Conservation (phyloP, 2,888 invertebrate species). For the Mesorhabditis belari region DNA sequence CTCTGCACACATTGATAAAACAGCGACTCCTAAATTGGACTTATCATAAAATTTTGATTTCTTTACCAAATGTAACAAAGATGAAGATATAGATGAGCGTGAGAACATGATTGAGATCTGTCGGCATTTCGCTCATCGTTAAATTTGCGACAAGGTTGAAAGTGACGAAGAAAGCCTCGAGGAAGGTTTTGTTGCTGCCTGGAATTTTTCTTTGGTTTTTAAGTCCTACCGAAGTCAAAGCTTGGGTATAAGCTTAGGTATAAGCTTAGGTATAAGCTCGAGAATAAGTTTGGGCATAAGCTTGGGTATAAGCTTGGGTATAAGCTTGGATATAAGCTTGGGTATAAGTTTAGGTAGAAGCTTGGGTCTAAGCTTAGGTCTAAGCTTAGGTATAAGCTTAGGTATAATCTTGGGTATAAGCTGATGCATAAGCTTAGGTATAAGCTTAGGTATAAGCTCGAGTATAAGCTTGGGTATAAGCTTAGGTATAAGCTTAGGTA, state of each 20-base stretch:
- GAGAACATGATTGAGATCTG: constrained; percentile 39
- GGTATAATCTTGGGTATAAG: neutral
- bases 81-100: constrained; percentile 51
- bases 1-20: constrained; percentile 53
- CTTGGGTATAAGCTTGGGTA: no score
- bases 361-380: no score
- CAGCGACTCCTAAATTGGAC: constrained; percentile 40
- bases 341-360: no score
- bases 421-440: neutral
- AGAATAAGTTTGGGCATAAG: no score
- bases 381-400: neutral
- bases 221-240: neutral
- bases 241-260: no score
- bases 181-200: constrained; percentile 45
- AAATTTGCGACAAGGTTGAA: constrained; percentile 53
- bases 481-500: no score
- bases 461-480: no score
- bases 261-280: no score
- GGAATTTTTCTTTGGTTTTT: constrained; percentile 1
- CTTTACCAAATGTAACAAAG: constrained; percentile 51
- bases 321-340: no score
- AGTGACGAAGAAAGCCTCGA: constrained; percentile 51
- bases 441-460: no score
- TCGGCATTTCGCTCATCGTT: constrained; percentile 53
- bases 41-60: no score